These are phyloP conservation scores for Dasyprocta punctata DNA, from an alignment of 2,113 vertebrate species.

Conservation along the genomic window DNA sequence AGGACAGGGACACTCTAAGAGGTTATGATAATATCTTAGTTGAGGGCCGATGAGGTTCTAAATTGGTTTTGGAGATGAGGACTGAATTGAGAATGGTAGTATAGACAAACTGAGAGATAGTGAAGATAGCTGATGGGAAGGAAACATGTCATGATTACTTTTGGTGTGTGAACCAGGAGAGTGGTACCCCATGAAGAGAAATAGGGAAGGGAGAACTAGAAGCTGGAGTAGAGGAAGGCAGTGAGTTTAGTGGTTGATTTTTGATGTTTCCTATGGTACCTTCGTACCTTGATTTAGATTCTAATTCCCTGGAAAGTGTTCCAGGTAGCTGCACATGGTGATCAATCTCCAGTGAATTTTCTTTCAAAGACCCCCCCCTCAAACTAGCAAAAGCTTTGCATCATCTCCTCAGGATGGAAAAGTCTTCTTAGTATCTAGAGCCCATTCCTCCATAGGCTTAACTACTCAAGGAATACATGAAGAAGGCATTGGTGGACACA, in stretches of 20 bases:
- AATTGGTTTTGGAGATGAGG: neutral
- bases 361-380: fast-evolving
- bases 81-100: neutral
- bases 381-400: neutral
- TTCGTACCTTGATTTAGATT: neutral
- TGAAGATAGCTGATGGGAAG: neutral
- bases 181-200: neutral
- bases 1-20: neutral
- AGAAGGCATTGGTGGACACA: fast-evolving
- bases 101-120: too few species aligned
- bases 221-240: neutral
- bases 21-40: neutral
- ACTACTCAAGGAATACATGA: neutral
- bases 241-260: neutral
- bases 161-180: neutral
- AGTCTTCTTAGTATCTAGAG: neutral
- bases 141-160: neutral
- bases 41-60: neutral
- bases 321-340: too few species aligned
- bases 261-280: neutral
- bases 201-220: neutral
- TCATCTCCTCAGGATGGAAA: neutral
- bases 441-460: neutral
- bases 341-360: neutral
- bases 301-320: neutral